Percentiles rank a stretch among this genome's conserved stretches.
Conservation (phyloP, 2,113 vertebrate species). For the Phyllostomus discolor region DNA sequence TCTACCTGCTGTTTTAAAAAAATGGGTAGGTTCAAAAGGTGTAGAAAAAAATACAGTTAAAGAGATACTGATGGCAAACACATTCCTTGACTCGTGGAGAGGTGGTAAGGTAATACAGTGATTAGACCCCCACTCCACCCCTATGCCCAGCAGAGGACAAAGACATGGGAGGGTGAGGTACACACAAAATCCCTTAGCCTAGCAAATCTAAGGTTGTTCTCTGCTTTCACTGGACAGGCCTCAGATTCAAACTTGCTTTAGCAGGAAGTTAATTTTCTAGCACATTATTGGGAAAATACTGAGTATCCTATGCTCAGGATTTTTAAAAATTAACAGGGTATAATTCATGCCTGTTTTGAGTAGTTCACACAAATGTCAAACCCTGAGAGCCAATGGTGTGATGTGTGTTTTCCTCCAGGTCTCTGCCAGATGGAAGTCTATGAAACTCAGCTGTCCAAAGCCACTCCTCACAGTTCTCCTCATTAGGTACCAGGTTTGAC, state of each 20-base stretch:
- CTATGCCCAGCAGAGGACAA: neutral
- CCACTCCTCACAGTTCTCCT: neutral
- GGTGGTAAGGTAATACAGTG: neutral
- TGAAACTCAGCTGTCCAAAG: neutral
- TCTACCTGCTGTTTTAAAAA: neutral
- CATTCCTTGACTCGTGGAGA: neutral
- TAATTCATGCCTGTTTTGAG: neutral
- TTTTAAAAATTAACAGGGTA: neutral
- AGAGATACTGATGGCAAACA: neutral
- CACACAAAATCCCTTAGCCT: neutral
- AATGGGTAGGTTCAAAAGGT: neutral
- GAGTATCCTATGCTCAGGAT: neutral
- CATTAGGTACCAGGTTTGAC: conserved; percentile 6
- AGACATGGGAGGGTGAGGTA: neutral
- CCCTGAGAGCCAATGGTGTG: neutral
- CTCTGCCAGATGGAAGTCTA: conserved; percentile 14
- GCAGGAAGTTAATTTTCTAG: neutral
- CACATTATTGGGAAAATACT: neutral
- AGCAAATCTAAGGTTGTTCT: neutral
- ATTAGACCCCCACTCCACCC: rapidly evolving
- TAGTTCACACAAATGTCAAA: neutral
- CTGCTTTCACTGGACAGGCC: neutral
- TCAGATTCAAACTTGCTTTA: neutral
- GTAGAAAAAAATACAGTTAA: neutral
- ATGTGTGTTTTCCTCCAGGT: neutral